Evolutionary conservation across 2,888 invertebrate genomes (phyloP).

Genomic region (Ennomos quercinarius): DNA sequence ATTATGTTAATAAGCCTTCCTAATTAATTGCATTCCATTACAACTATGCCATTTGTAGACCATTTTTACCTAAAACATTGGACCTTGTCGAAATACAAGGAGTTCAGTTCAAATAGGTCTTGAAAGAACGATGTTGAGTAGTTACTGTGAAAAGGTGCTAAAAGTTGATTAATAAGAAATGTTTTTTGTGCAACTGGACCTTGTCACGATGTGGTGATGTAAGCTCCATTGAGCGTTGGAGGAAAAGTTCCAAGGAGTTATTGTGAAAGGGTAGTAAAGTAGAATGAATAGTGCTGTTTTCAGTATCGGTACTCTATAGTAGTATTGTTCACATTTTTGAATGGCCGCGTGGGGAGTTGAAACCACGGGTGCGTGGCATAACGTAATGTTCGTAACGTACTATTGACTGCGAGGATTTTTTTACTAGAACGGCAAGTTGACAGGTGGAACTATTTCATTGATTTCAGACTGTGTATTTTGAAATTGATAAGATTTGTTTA

Average conservation of each 20-base stretch:
- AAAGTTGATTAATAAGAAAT: no score
- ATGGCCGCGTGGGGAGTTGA: constrained; percentile 12
- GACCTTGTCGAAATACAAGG: neutral
- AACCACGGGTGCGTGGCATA: constrained; percentile 6
- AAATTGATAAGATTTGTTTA: no score
- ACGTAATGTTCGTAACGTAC: neutral
- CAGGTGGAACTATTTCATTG: no score
- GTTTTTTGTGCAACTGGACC: no score
- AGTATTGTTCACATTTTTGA: constrained; percentile 9
- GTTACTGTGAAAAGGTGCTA: no score
- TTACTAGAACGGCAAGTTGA: neutral
- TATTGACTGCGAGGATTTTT: neutral
- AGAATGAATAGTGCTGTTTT: neutral
- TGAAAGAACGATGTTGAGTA: no score
- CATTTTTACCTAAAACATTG: neutral
- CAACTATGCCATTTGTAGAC: constrained; percentile 8
- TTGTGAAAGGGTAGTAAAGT: constrained; percentile 1
- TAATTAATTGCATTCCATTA: constrained; percentile 24
- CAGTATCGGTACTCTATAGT: constrained; percentile 9
- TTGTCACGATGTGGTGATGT: no score
- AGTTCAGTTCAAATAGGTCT: neutral
- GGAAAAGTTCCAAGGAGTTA: neutral
- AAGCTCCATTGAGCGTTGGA: neutral
- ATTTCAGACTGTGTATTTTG: no score
- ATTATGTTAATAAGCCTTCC: constrained; percentile 22